A percentile compares a stretch with the other conserved stretches of the same genome.
Conservation (phyloP, 2,797 vertebrate genomes). For the Psittacula derbiana region DNA sequence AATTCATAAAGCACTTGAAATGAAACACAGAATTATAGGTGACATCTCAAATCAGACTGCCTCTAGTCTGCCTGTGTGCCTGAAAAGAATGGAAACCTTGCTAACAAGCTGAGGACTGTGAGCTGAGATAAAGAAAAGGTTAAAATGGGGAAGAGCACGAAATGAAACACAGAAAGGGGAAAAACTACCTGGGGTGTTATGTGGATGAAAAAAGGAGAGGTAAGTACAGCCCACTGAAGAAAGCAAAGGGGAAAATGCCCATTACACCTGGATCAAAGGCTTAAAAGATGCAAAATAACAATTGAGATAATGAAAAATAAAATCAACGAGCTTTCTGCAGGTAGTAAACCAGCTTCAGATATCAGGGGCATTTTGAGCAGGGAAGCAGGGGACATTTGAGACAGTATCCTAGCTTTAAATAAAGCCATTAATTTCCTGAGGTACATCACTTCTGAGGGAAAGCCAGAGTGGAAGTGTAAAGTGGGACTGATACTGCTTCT, state of each 20-base stretch:
- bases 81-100: neutral
- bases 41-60: neutral
- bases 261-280: neutral
- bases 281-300: neutral
- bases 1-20: neutral
- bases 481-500: neutral
- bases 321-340: neutral
- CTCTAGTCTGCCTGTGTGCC: neutral
- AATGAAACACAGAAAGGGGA: neutral
- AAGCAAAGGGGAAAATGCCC: neutral
- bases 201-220: neutral
- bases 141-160: neutral
- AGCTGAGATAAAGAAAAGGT: neutral
- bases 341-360: neutral
- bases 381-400: neutral
- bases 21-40: neutral
- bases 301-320: neutral
- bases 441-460: neutral
- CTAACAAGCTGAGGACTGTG: neutral
- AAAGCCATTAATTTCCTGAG: neutral
- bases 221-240: neutral
- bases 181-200: neutral
- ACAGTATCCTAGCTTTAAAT: neutral
- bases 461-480: neutral
- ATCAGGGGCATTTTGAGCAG: neutral